Conservation (phyloP, 2,888 invertebrate genomes). For the Seira ritae region DNA sequence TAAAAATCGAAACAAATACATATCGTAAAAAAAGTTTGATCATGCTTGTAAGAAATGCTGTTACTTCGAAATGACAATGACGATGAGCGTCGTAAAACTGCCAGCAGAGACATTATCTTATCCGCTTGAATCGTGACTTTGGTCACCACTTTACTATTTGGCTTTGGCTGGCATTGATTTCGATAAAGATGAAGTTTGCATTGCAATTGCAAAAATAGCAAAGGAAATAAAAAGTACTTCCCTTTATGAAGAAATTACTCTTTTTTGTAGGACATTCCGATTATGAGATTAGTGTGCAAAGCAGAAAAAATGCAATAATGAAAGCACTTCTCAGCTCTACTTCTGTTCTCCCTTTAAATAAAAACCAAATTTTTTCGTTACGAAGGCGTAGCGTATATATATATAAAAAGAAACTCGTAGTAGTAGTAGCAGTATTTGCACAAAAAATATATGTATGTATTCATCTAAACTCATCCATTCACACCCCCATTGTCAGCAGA, state of each 20-base stretch:
- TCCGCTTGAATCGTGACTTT: conserved; percentile 7
- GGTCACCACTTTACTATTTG: conserved; percentile 18
- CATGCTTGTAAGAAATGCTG: not conserved
- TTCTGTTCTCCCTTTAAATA: not conserved
- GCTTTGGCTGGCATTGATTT: conserved; percentile 48
- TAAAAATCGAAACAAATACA: not conserved
- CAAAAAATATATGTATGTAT: conserved; percentile 5
- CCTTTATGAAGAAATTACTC: not conserved
- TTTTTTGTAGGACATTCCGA: conserved; percentile 6
- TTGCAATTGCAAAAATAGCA: not conserved
- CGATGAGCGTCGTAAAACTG: conserved; percentile 2
- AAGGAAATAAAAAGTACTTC: conserved; percentile 32
- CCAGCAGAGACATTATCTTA: not conserved
- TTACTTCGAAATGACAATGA: not conserved
- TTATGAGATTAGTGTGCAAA: not conserved
- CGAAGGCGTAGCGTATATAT: too few relatives aligned
- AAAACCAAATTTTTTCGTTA: too few relatives aligned
- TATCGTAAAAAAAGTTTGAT: not conserved
- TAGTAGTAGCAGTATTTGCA: not conserved
- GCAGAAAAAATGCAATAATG: not conserved
- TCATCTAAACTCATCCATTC: not conserved
- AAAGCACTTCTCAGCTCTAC: conserved; percentile 2
- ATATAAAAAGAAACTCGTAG: too few relatives aligned
- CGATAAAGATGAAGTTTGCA: conserved; percentile 40
- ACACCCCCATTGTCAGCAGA: conserved; percentile 3